Evolutionary conservation across 2,888 invertebrate genomes (phyloP).

Genomic region (Andrena minutula): DNA sequence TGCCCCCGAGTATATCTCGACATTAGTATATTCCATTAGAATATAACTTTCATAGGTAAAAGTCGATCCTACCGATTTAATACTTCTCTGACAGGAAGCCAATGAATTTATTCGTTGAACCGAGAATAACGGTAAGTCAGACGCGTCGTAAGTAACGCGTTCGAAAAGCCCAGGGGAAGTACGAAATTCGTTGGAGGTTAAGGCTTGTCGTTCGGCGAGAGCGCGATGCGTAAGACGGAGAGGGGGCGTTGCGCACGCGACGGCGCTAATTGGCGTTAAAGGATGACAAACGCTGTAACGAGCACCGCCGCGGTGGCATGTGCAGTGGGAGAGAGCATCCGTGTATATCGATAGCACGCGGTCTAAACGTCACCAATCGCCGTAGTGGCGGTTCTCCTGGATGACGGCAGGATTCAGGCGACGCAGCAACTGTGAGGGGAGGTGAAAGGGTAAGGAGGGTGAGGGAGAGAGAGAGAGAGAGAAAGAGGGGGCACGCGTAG

Average conservation of each 20-base stretch:
- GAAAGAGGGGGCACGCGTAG: constrained; percentile 11
- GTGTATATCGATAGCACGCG: constrained; percentile 53
- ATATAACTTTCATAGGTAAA: too few species aligned
- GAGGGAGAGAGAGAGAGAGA: constrained; percentile 19
- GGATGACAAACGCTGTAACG: constrained; percentile 54
- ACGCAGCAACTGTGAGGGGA: constrained; percentile 32
- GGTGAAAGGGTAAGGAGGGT: constrained; percentile 33
- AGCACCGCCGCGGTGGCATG: constrained; percentile 6
- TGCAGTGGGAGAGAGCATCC: constrained; percentile 27
- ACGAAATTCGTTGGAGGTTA: constrained; percentile 16
- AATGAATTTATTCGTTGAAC: constrained; percentile 19
- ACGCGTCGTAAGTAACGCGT: constrained; percentile 10
- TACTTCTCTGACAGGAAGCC: background rate
- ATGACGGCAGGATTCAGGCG: constrained; percentile 43
- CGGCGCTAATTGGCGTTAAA: constrained; percentile 61
- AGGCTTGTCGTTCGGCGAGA: constrained; percentile 2
- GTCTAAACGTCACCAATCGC: constrained; percentile 58
- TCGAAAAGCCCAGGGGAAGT: background rate
- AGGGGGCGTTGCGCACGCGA: constrained; percentile 32
- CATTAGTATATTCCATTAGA: too few species aligned
- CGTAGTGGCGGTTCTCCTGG: constrained; percentile 30
- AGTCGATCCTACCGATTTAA: too few species aligned
- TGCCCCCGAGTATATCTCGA: too few species aligned
- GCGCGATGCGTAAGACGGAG: constrained; percentile 8
- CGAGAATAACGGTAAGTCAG: background rate